Percentiles rank a stretch among this genome's conserved stretches.
Evolutionary conservation across 2,113 vertebrate species (phyloP).

Genomic region (Mohoua ochrocephala): DNA sequence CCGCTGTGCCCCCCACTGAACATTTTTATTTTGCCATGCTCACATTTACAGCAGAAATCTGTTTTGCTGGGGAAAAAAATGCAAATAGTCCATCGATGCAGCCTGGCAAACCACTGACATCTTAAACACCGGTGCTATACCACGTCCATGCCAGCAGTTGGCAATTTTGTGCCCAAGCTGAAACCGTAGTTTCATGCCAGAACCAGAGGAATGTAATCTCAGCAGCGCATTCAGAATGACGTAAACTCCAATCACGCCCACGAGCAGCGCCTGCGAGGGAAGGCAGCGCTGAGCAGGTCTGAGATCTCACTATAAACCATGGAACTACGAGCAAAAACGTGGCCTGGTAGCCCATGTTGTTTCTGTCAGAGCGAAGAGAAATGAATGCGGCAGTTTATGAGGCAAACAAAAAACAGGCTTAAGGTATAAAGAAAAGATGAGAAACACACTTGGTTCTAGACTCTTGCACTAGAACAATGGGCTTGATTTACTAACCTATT

Average conservation of each 20-base stretch:
- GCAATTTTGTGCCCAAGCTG: neutral
- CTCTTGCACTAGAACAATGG: neutral
- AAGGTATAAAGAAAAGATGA: neutral
- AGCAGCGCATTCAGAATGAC: neutral
- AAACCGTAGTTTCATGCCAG: neutral
- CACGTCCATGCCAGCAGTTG: neutral
- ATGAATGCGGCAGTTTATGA: neutral
- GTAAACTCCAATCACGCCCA: fast-evolving
- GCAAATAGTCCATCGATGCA: neutral
- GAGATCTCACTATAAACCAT: fast-evolving
- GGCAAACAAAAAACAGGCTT: neutral
- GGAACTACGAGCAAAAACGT: neutral
- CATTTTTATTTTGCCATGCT: neutral
- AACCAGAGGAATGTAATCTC: neutral
- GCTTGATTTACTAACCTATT: neutral
- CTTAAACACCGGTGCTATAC: neutral
- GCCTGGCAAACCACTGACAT: neutral
- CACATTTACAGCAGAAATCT: neutral
- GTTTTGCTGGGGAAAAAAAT: neutral
- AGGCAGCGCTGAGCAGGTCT: neutral
- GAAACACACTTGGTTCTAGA: neutral
- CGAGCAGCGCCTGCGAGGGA: fast-evolving
- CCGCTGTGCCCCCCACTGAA: neutral
- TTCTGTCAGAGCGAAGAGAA: neutral
- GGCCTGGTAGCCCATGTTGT: neutral